These are phyloP conservation scores for Epinotia nisella DNA, from an alignment of 2,888 invertebrate genomes.

Conservation along the genomic window DNA sequence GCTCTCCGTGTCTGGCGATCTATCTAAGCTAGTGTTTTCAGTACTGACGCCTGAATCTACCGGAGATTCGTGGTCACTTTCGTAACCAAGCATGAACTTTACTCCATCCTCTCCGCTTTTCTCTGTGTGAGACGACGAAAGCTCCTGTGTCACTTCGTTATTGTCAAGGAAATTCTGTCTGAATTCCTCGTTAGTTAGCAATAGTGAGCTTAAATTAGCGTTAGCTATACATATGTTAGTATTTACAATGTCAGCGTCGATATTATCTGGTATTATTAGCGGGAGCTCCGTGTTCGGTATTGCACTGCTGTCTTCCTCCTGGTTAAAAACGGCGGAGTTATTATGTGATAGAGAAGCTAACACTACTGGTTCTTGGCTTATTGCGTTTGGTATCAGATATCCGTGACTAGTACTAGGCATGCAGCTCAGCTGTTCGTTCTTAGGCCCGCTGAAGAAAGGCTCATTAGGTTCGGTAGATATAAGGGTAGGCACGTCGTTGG, in stretches of 20 bases:
- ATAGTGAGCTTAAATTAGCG: conserved; percentile 85
- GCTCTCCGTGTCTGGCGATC: conserved; percentile 85
- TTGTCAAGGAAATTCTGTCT: conserved; percentile 68
- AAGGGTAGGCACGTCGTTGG: conserved; percentile 75
- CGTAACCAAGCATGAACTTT: conserved; percentile 79
- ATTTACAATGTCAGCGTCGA: conserved; percentile 73
- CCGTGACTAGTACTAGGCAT: conserved; percentile 87
- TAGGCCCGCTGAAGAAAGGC: conserved; percentile 62
- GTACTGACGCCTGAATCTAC: conserved; percentile 89
- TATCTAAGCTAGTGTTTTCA: conserved; percentile 88
- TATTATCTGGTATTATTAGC: conserved; percentile 74
- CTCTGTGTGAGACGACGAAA: conserved; percentile 68
- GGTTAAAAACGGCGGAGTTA: conserved; percentile 76
- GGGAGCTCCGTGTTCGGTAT: conserved; percentile 68
- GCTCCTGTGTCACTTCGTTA: conserved; percentile 58
- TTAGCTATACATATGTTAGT: conserved; percentile 87
- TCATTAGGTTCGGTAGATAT: conserved; percentile 67
- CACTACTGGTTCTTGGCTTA: conserved; percentile 84
- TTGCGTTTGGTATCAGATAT: conserved; percentile 86
- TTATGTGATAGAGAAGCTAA: conserved; percentile 81
- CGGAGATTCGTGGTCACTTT: conserved; percentile 79
- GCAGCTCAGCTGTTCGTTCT: conserved; percentile 77
- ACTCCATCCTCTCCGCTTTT: conserved; percentile 66
- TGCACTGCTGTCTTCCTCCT: conserved; percentile 68
- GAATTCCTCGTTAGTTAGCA: conserved; percentile 81